Evolutionary conservation across 2,888 invertebrate genomes (phyloP), one percentile per base, ranked within the genome.

Genomic region (Hypsopygia costalis): DNA sequence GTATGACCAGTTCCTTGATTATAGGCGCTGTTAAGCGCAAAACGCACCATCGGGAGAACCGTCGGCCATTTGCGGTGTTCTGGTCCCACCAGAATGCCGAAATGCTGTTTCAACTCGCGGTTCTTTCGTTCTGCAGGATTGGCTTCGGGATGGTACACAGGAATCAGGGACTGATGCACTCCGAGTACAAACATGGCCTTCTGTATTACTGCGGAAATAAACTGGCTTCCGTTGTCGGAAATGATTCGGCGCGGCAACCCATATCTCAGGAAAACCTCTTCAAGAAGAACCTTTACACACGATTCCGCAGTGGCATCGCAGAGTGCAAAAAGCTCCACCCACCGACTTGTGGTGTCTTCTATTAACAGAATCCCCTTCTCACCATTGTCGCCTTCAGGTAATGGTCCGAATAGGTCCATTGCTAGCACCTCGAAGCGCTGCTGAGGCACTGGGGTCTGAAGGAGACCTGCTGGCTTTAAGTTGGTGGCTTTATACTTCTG

Each of bases 391-490:
- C 44, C 45, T 50, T 52, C 28, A 37, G 54, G 55, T 6, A 61
- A 34, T 12, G 55, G 48, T 7, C 51, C 49, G 41, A 65, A 65
- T 1, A 69, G 36, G 10, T 38, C 42, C 1, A 42, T 30, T 0
- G 38, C 22, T 27, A 42, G n/a, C 1, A 42, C 34, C 31, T 42
- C 42, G 27, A 42, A 38, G 3, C 37, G 5, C 8, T 42, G 37
- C 11, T 38, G 25, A 4, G 1, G 34, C 1, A 39, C 30, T 0
- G 62, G 54, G 0, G 62, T 59, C 32, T 58, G 58, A 5, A 62
- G 11, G n/a, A 70, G 30, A 3, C 62, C 66, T 0, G 63, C 48
- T 1, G 69, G 65, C 38, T 62, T 68, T 3, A 46, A 28, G 33
- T 69, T 67, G 0, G 29, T 47, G 3, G 50, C 39, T 37, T 66